Evolutionary conservation across 2,113 vertebrate species (phyloP), one percentile per base, ranked within the genome.

Genomic region (Psettodes erumei): DNA sequence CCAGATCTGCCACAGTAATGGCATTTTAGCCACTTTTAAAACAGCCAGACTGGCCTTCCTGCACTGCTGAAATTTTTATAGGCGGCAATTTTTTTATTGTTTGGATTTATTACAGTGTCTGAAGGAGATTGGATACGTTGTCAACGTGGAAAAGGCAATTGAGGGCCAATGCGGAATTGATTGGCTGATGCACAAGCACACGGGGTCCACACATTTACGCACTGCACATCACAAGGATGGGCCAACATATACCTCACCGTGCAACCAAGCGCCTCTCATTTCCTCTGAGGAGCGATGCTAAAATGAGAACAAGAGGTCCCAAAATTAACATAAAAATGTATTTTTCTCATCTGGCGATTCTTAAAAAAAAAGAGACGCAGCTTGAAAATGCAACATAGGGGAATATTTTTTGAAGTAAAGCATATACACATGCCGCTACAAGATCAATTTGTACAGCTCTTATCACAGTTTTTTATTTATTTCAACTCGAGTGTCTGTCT

Each of bases 1-100:
- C 87, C 93, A 94, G 93, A 93, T 93, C 93, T 93, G 93, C 92
- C 89, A 91, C 93, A 92, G 91, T 90, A 92, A 92, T 91, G 93
- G 92, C 93, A 94, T 95, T 95, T 95, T 89, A 94, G 89, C 88
- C 92, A 92, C 92, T 94, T 95, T 94, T 93, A 93, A 92, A 94
- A 83, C 76, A 91, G 87, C 77, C 86, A 86, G 86, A 92, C 91
- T 84, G 77, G 86, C 85, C 92, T 91, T 86, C 65, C 64, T 71
- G 77, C 69, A 81, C 83, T 87, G 84, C 70, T 90, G 73, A 85
- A 94, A 93, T 86, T 90, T 93, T 93, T 91, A 90, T 62, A 75
- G 89, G 40, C 6, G 10, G 48, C 61, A 42, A 43, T 83, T 86
- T 82, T 65, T 87, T 55, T 78, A 78, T 85, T 87, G 77, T 86